Evolutionary conservation across 1,140 invertebrate species (phyloP), one percentile per base, ranked within the genome.

Genomic region (Sarcophaga peregrina): DNA sequence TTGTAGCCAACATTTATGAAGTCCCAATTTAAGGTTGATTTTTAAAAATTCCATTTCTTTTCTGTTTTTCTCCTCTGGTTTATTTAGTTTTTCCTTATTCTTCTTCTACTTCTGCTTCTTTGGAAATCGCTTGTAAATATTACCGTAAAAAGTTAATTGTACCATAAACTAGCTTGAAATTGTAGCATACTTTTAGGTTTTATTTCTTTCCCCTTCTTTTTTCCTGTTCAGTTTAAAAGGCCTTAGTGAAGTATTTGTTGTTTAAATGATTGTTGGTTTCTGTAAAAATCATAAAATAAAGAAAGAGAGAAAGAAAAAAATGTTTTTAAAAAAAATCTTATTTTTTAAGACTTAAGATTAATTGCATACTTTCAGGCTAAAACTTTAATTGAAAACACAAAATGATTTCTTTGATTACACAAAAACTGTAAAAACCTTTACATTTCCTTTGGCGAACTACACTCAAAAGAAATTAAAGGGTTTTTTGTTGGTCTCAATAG

Each of bases 1-100:
- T 58, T 58, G 54, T 58, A 13, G 54, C 54, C 54, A 58, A 58
- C 54, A 15, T 13, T n/a, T 58, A 13, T 58, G 11, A 15, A 15
- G 54, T 58, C 13, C 11, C 54, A 11, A 6, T 58, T 37, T 58
- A 13, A 11, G 54, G 13, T 58, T 58, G 5, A 68, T 68, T 68
- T 68, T 68, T 68, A 68, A 68, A 68, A 68, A 68, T 68, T 68
- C 62, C 62, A 68, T 68, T 68, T 68, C 62, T n/a, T 20, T 68
- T 68, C 20, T 20, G n/a, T 68, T 37, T 68, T 68, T 20, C 62
- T 68, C 20, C 8, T 20, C 6, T 68, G 0, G 62, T 68, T 68
- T 20, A 68, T 68, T 68, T 68, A 68, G 6, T n/a, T 20, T 68
- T 37, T 37, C 4, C 25, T 37, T 37, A 1, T 37, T 4, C 25